These are phyloP conservation scores for Cyrtonyx montezumae DNA, from an alignment of 2,113 vertebrate genomes.

Conservation along the genomic window DNA sequence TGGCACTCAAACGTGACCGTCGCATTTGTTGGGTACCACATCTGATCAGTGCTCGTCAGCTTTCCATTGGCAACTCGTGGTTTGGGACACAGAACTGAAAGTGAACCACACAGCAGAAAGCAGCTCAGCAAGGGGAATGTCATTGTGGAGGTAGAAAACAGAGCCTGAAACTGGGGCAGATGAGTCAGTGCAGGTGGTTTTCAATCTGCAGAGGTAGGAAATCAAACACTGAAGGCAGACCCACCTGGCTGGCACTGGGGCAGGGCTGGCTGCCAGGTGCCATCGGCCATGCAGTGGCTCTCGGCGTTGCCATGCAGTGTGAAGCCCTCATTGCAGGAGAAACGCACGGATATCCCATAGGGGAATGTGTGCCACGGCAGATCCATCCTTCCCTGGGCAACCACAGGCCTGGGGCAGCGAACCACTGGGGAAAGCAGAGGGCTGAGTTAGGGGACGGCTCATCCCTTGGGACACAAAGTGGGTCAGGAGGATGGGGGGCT, in stretches of 20 bases:
- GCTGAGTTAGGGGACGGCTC: neutral
- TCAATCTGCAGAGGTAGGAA: neutral
- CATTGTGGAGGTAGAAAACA: rapidly evolving
- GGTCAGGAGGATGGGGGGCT: neutral
- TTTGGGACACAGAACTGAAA: constrained; percentile 51
- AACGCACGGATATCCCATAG: neutral
- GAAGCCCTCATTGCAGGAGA: constrained; percentile 8
- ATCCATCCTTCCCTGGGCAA: constrained; percentile 2
- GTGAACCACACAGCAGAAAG: neutral
- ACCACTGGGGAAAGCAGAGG: constrained; percentile 29
- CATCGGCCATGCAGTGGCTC: constrained; percentile 44
- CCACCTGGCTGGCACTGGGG: constrained; percentile 66
- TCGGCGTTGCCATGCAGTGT: neutral
- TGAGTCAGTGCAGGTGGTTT: neutral
- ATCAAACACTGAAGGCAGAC: neutral
- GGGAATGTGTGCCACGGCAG: neutral
- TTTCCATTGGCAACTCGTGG: constrained; percentile 34
- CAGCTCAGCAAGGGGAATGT: neutral
- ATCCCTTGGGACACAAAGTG: neutral
- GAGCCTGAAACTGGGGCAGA: too few species aligned
- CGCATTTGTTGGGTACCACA: neutral
- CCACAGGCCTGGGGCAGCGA: constrained; percentile 59
- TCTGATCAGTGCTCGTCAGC: neutral
- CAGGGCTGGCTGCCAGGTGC: constrained; percentile 51
- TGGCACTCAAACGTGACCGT: neutral